phyloP scores from a whole-genome alignment of 2,888 invertebrate species.

The Portevinia maculata region DNA sequence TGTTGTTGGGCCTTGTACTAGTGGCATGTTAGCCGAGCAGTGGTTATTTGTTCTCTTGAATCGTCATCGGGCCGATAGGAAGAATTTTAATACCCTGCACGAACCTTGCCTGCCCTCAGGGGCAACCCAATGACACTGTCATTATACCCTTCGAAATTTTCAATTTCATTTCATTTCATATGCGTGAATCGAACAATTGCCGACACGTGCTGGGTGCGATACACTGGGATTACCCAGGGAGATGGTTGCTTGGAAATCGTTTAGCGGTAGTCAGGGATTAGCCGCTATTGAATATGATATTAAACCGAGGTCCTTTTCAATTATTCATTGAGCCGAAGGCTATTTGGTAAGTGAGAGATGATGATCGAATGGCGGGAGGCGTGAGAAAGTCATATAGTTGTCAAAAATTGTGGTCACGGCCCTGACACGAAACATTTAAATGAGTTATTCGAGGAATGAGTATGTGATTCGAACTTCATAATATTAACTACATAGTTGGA shows the following conservation, averaged over 20 bases:
- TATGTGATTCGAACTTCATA: conserved; percentile 16
- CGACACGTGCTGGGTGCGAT: conserved; percentile 75
- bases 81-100: conserved; percentile 69
- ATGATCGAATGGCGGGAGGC: conserved; percentile 50
- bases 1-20: conserved; percentile 24
- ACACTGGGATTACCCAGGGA: conserved; percentile 71
- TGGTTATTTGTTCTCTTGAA: conserved; percentile 70
- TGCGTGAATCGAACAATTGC: conserved; percentile 74
- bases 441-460: not conserved
- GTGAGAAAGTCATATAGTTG: conserved; percentile 71
- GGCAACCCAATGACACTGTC: conserved; percentile 46
- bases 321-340: conserved; percentile 64
- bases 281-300: conserved; percentile 74
- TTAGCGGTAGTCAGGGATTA: conserved; percentile 76
- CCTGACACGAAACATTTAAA: too few relatives aligned
- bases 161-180: conserved; percentile 59
- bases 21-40: conserved; percentile 40
- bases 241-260: conserved; percentile 75
- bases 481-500: conserved; percentile 10
- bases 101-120: conserved; percentile 47
- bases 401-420: conserved; percentile 50
- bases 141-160: not conserved
- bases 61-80: conserved; percentile 48
- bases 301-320: conserved; percentile 72
- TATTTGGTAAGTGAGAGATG: conserved; percentile 14